Conservation (phyloP, 2,797 vertebrate genomes). For the Triplophysa bombifrons region DNA sequence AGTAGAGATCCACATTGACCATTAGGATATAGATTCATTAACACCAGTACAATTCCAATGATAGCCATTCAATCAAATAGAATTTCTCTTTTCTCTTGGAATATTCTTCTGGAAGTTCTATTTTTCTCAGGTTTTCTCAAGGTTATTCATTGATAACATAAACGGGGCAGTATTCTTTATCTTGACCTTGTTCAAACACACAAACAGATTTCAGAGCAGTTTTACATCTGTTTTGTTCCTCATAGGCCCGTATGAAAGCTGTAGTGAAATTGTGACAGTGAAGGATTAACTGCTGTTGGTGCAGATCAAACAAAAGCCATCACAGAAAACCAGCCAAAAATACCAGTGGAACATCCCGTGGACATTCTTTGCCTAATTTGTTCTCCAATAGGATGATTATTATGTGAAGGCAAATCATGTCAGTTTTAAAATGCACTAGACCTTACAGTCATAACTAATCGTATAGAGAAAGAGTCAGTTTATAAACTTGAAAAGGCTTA, state of each 20-base stretch:
- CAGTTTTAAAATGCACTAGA: neutral
- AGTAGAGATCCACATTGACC: too few species aligned
- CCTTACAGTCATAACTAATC: neutral
- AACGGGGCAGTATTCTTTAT: too few species aligned
- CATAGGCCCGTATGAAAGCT: neutral
- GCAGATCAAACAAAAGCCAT: conserved; percentile 61
- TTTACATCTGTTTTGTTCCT: neutral
- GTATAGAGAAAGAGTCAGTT: neutral
- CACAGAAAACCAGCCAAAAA: conserved; percentile 33
- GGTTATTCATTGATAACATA: too few species aligned
- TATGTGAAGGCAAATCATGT: conserved; percentile 1
- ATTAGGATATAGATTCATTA: too few species aligned
- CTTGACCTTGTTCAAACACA: neutral
- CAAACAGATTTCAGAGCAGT: neutral
- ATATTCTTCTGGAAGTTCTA: too few species aligned
- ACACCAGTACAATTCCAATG: too few species aligned
- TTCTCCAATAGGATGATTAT: neutral
- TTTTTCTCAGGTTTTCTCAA: too few species aligned
- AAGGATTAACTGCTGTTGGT: conserved; percentile 59
- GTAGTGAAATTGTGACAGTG: conserved; percentile 38
- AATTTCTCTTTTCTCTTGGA: too few species aligned
- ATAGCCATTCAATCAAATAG: too few species aligned
- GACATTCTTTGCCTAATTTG: neutral
- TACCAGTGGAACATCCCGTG: conserved; percentile 1
- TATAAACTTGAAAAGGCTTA: neutral